Percentiles rank a stretch among this genome's conserved stretches.
Conservation (phyloP, 2,797 vertebrate genomes). For the Acanthornis magna region DNA sequence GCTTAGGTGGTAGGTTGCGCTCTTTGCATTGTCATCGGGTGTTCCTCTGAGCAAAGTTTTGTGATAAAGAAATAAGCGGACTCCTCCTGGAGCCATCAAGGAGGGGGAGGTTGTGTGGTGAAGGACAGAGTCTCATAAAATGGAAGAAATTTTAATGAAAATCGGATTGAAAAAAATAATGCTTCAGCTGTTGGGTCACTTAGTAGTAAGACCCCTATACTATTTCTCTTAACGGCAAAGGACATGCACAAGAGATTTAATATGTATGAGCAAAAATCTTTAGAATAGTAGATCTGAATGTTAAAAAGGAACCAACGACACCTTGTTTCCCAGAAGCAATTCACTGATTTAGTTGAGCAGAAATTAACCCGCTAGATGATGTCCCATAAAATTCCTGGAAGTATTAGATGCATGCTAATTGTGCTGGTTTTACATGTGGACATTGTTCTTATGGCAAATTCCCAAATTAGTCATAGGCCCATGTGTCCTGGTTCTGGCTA, state of each 20-base stretch:
- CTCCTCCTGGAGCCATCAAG: neutral
- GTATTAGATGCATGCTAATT: neutral
- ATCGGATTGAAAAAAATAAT: neutral
- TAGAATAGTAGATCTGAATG: neutral
- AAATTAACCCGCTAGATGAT: constrained; percentile 11
- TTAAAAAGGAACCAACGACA: constrained; percentile 25
- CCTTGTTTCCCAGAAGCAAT: constrained; percentile 29
- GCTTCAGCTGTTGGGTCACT: neutral
- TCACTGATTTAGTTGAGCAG: constrained; percentile 32
- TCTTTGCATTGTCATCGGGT: neutral
- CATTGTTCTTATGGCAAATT: neutral
- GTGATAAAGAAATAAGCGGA: neutral
- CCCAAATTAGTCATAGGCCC: neutral
- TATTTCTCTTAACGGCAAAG: neutral
- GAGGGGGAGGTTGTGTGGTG: neutral
- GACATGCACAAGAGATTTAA: constrained; percentile 23
- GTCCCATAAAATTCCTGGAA: neutral
- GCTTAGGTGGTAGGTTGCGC: neutral
- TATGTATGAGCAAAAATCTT: constrained; percentile 7
- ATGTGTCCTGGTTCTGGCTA: neutral
- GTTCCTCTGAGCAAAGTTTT: neutral
- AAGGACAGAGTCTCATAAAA: neutral
- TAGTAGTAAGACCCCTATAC: neutral
- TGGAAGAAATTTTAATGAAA: neutral
- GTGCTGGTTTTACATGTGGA: neutral